These are phyloP conservation scores for Orgyia antiqua DNA, from an alignment of 2,888 invertebrate species.

Conservation along the genomic window DNA sequence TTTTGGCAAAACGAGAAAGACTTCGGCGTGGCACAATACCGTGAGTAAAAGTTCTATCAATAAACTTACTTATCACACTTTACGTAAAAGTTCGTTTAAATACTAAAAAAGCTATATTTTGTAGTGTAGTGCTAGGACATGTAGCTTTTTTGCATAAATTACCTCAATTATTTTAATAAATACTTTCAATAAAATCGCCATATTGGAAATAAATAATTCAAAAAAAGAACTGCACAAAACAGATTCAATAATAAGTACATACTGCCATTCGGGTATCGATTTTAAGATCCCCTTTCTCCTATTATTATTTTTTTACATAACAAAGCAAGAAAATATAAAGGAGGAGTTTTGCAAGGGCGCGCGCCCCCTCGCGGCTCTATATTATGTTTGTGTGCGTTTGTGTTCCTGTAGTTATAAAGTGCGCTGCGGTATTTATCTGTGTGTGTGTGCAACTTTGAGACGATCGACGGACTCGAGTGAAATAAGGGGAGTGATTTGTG, in stretches of 20 bases:
- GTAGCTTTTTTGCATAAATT: too few relatives aligned
- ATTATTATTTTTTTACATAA: slow-evolving; percentile 76
- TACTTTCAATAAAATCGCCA: too few relatives aligned
- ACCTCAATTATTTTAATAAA: too few relatives aligned
- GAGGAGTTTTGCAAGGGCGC: slow-evolving; percentile 70
- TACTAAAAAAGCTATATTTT: too few relatives aligned
- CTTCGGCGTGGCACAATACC: too few relatives aligned
- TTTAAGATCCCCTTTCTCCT: slow-evolving; percentile 71
- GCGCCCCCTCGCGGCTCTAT: slow-evolving; percentile 49
- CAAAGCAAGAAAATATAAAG: slow-evolving; percentile 74
- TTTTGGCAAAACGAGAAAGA: too few relatives aligned
- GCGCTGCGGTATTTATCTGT: slow-evolving; percentile 11
- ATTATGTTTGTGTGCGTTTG: slow-evolving; percentile 26
- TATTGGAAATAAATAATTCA: slow-evolving; percentile 9
- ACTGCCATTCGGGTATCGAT: slow-evolving; percentile 68
- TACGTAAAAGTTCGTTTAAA: too few relatives aligned
- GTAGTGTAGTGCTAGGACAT: too few relatives aligned
- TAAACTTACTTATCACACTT: too few relatives aligned
- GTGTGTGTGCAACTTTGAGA: slow-evolving; percentile 62
- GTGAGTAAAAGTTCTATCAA: too few relatives aligned
- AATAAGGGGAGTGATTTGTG: slow-evolving; percentile 67
- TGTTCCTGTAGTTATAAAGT: slow-evolving; percentile 28
- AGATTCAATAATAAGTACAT: slow-evolving; percentile 42
- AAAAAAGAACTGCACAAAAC: slow-evolving; percentile 25
- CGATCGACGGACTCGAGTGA: slow-evolving; percentile 64